A percentile compares a stretch with the other conserved stretches of the same genome.
These are phyloP conservation scores for Erebia aethiops DNA, from an alignment of 2,888 invertebrate genomes.

Conservation along the genomic window DNA sequence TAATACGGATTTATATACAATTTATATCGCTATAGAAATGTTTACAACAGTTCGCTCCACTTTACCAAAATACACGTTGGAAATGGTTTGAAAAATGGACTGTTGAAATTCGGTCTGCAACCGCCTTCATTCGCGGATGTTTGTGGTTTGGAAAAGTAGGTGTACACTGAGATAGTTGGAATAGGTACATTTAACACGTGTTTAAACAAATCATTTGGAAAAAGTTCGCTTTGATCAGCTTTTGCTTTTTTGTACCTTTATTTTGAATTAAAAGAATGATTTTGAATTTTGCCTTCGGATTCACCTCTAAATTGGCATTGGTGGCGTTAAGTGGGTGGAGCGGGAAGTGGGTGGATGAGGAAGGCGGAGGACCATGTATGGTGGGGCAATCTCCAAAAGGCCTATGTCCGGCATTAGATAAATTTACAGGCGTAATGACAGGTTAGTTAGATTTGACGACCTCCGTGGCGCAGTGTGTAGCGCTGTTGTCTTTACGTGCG, in stretches of 20 bases:
- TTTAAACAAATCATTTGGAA: neutral
- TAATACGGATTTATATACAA: conserved; percentile 55
- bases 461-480: no score
- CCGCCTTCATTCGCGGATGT: conserved; percentile 54
- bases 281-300: no score
- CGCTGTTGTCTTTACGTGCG: no score
- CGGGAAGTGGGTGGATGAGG: no score
- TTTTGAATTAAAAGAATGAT: no score
- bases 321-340: no score
- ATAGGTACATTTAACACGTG: neutral
- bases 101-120: conserved; percentile 66
- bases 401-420: no score
- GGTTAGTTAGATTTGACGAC: no score
- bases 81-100: conserved; percentile 67
- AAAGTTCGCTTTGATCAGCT: neutral
- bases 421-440: no score
- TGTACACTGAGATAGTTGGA: neutral
- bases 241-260: neutral
- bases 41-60: conserved; percentile 66
- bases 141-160: conserved; percentile 59
- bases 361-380: no score
- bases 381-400: no score
- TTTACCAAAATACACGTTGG: conserved; percentile 64
- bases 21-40: conserved; percentile 56
- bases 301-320: no score